Percentiles rank a stretch among this genome's conserved stretches.
Conservation (phyloP, 2,113 vertebrate species). For the Pelecanus crispus region DNA sequence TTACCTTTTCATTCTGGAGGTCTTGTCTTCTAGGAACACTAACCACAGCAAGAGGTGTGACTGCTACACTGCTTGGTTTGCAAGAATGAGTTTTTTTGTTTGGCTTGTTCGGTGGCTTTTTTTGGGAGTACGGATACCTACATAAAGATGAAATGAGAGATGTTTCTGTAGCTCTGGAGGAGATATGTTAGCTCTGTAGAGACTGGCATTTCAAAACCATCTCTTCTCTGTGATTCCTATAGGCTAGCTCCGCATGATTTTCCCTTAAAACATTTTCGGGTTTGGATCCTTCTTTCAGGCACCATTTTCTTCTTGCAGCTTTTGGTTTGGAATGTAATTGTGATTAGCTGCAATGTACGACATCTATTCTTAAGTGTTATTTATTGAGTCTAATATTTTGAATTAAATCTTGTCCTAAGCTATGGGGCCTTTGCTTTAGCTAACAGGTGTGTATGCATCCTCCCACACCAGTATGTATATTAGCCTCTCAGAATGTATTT, state of each 20-base stretch:
- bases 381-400: neutral
- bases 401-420: neutral
- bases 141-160: neutral
- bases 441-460: neutral
- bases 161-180: neutral
- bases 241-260: neutral
- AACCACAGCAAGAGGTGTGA: neutral
- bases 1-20: neutral
- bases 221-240: neutral
- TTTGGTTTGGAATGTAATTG: neutral
- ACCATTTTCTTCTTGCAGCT: neutral
- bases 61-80: neutral
- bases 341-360: neutral
- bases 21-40: neutral
- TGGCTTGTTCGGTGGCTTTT: neutral
- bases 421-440: neutral
- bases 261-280: neutral
- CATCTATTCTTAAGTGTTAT: neutral
- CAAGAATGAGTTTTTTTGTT: neutral
- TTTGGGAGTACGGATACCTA: rapidly evolving
- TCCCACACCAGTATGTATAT: neutral
- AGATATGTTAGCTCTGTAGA: neutral
- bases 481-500: neutral
- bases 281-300: neutral
- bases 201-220: neutral